Evolutionary conservation across 2,888 invertebrate genomes (phyloP).

Genomic region (Nemoura dubitans): DNA sequence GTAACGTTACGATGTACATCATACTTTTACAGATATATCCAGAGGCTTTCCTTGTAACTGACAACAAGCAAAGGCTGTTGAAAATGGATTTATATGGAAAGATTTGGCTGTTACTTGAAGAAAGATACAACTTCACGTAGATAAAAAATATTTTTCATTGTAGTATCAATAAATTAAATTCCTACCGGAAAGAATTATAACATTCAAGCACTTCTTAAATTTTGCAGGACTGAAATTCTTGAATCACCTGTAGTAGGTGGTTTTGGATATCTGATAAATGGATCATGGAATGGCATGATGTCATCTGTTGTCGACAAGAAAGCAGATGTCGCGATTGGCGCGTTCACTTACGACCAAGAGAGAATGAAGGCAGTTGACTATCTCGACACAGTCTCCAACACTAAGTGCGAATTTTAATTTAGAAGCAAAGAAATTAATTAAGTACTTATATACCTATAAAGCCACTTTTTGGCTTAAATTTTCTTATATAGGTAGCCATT

Average conservation of each 20-base stretch:
- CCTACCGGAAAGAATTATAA: too few species aligned
- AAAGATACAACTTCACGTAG: constrained; percentile 20
- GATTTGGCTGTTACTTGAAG: background rate
- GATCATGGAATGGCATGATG: constrained; percentile 19
- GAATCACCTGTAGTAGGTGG: background rate
- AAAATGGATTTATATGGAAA: constrained; percentile 3
- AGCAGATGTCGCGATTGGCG: background rate
- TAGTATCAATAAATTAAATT: too few species aligned
- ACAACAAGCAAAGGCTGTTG: background rate
- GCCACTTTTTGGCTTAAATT: too few species aligned
- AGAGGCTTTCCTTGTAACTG: background rate
- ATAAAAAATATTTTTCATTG: background rate
- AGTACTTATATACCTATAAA: too few species aligned
- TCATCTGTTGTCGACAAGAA: background rate
- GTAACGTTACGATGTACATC: background rate
- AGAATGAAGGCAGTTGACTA: background rate
- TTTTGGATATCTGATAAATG: background rate
- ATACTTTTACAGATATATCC: background rate
- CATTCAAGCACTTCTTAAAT: background rate
- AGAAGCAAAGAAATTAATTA: too few species aligned
- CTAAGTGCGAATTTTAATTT: background rate
- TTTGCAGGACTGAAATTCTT: background rate
- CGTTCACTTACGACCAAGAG: background rate
- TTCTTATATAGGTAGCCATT: too few species aligned
- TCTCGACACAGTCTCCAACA: background rate